These are phyloP conservation scores for Zeus faber DNA, from an alignment of 2,113 vertebrate species.

Conservation along the genomic window DNA sequence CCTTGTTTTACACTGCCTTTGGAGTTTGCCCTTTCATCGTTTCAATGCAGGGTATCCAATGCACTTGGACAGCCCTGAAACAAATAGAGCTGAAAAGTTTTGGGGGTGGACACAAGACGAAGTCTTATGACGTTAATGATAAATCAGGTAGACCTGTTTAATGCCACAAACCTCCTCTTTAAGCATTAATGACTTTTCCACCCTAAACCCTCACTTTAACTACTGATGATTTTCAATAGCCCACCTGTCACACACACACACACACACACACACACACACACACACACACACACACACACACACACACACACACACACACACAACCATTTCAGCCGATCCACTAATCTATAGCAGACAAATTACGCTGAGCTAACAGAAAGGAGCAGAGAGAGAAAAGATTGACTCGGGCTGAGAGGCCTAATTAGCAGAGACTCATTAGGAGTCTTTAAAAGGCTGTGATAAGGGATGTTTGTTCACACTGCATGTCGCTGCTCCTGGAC, in stretches of 20 bases:
- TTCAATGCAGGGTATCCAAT: too few species aligned
- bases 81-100: neutral
- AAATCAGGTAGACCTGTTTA: constrained; percentile 6
- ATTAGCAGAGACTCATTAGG: constrained; percentile 84
- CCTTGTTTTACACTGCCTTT: too few species aligned
- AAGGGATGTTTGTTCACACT: constrained; percentile 77
- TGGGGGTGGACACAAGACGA: neutral
- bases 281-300: neutral
- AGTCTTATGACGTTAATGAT: constrained; percentile 6
- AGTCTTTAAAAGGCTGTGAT: constrained; percentile 90
- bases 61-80: neutral
- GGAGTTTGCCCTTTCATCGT: too few species aligned
- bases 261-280: constrained; percentile 74
- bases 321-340: constrained; percentile 9
- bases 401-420: constrained; percentile 62
- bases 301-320: neutral
- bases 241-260: constrained; percentile 65
- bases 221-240: constrained; percentile 87
- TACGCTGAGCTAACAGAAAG: constrained; percentile 55
- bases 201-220: constrained; percentile 71
- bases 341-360: constrained; percentile 74
- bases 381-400: constrained; percentile 56
- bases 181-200: constrained; percentile 56
- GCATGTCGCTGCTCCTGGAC: constrained; percentile 58
- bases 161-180: constrained; percentile 16